A percentile compares a stretch with the other conserved stretches of the same genome.
phyloP scores from a whole-genome alignment of 2,797 vertebrate species.

The Anguilla anguilla region DNA sequence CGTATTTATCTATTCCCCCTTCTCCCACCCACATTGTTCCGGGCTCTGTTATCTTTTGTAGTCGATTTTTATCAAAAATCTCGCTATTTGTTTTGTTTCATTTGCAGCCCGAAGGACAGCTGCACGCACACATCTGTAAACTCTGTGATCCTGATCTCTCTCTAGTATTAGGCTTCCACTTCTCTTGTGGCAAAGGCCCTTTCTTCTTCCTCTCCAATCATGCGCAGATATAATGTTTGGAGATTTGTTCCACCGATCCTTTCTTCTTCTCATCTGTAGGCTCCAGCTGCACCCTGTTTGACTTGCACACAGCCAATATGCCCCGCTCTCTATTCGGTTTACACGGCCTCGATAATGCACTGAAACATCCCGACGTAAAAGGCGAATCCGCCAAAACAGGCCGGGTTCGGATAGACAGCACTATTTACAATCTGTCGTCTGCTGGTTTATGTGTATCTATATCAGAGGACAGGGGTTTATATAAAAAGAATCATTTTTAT shows the following conservation, averaged over 20 bases:
- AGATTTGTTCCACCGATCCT: background rate
- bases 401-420: background rate
- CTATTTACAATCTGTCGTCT: background rate
- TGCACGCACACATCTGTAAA: conserved; percentile 44
- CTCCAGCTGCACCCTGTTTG: background rate
- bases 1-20: conserved; percentile 36
- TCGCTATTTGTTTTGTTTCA: conserved; percentile 54
- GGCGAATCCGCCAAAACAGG: background rate
- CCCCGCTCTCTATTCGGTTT: background rate
- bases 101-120: conserved; percentile 61
- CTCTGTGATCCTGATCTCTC: background rate
- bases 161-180: background rate
- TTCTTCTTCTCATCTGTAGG: background rate
- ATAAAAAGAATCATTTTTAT: background rate
- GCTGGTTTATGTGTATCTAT: background rate
- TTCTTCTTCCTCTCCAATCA: conserved; percentile 1
- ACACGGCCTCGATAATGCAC: background rate
- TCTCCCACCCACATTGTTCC: conserved; percentile 58
- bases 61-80: conserved; percentile 61
- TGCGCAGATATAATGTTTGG: background rate
- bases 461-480: background rate
- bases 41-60: conserved; percentile 60
- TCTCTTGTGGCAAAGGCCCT: background rate
- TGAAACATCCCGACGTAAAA: background rate
- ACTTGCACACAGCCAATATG: background rate